Conservation (phyloP, 2,113 vertebrate genomes). For the Ceuthmochares aereus region DNA sequence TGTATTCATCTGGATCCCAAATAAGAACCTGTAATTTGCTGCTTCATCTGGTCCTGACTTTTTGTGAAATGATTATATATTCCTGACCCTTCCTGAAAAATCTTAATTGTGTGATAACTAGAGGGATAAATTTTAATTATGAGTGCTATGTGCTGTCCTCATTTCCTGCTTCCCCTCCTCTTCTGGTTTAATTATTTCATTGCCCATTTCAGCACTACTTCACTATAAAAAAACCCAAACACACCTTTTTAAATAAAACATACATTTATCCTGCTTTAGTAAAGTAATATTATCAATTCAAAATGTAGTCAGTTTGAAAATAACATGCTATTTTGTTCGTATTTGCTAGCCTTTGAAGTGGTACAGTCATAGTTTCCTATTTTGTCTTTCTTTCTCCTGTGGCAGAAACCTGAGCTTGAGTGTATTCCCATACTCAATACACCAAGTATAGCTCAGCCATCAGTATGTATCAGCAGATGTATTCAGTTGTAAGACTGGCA, state of each 20-base stretch:
- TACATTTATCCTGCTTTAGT: not conserved
- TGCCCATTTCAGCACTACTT: not conserved
- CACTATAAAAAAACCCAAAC: not conserved
- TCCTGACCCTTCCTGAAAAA: not conserved
- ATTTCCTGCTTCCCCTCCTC: not conserved
- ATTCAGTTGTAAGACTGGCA: not conserved
- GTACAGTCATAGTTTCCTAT: not conserved
- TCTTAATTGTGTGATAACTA: slow-evolving; percentile 24
- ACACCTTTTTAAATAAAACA: not conserved
- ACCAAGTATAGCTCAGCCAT: not conserved
- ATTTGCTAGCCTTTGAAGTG: not conserved
- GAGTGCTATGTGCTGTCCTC: not conserved
- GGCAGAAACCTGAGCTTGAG: not conserved
- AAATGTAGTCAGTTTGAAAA: not conserved
- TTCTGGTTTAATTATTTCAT: slow-evolving; percentile 5
- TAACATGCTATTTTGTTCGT: not conserved
- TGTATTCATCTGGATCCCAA: not conserved
- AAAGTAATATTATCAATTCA: not conserved
- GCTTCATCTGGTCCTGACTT: slow-evolving; percentile 8
- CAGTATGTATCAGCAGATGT: not conserved
- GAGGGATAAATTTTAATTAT: slow-evolving; percentile 33
- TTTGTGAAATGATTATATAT: slow-evolving; percentile 6
- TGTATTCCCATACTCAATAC: not conserved
- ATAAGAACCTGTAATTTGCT: slow-evolving; percentile 5
- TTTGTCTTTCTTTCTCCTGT: not conserved